phyloP scores from a whole-genome alignment of 2,113 vertebrate genomes.

The Plectropomus leopardus region DNA sequence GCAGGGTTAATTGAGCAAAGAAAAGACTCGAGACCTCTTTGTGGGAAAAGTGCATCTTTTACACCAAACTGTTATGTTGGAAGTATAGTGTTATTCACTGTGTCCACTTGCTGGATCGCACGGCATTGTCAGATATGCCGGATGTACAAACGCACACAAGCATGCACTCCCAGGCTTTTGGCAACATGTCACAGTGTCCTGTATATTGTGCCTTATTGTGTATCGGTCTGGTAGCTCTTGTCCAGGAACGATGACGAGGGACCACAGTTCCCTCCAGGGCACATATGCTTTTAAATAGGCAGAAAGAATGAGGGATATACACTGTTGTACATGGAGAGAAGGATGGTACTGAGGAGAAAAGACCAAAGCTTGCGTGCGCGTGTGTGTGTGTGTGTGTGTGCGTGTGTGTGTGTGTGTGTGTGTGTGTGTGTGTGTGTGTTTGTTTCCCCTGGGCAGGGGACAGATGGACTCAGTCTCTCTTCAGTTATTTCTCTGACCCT shows the following conservation, averaged over 20 bases:
- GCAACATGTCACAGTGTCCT: conserved; percentile 3
- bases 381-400: conserved; percentile 37
- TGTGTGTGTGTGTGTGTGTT: conserved; percentile 27
- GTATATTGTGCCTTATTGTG: conserved; percentile 37
- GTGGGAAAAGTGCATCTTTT: conserved; percentile 77
- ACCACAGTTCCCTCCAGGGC: conserved; percentile 59
- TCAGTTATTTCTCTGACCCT: conserved; percentile 71
- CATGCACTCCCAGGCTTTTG: background rate
- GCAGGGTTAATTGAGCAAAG: conserved; percentile 87
- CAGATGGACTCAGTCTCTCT: conserved; percentile 74
- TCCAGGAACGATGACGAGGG: conserved; percentile 42
- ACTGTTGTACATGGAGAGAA: conserved; percentile 49
- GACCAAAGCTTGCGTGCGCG: conserved; percentile 22
- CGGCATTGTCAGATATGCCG: conserved; percentile 4
- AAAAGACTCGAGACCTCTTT: conserved; percentile 77
- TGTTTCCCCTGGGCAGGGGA: conserved; percentile 62
- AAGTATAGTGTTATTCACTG: conserved; percentile 2
- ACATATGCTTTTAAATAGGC: conserved; percentile 80
- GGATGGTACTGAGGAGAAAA: conserved; percentile 57
- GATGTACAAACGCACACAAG: conserved; percentile 15
- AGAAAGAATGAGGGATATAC: conserved; percentile 51
- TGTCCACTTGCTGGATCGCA: background rate
- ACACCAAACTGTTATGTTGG: conserved; percentile 68
- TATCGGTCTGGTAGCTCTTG: conserved; percentile 39
- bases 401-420: conserved; percentile 26